Base-by-base conservation (phyloP, 2,797 vertebrate species). In the Diglossa cyanea region DNA sequence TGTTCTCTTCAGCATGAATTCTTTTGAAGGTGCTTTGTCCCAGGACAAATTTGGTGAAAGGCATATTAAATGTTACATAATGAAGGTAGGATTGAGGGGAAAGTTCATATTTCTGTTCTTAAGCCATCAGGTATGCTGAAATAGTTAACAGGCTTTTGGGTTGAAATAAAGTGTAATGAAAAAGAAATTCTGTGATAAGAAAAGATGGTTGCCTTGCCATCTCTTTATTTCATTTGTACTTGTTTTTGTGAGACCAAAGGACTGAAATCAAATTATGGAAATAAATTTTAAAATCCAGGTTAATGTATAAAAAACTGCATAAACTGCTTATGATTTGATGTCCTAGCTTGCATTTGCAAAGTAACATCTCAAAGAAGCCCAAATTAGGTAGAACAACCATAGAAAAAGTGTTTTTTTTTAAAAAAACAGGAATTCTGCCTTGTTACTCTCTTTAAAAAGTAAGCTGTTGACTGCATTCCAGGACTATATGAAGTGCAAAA, bases 1-100 rank as follows among this genome's bases (percentile, higher is more conserved):
- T 96, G 83, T 94, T 97, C 53, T 72, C 26, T 96, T 97, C 92
- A 70, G 85, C 89, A 86, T 91, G 61, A 96, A 82, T 93, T 93
- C 89, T 26, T 91, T 50, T 71, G 44, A 82, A 88, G 76, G 33
- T 96, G 66, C 70, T 79, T 37, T 78, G 63, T 92, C 65, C 37
- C 47, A 62, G 84, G 84, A 91, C 24, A 91, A 53, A 86, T 91
- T 66, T 86, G 39, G 48, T 67, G 62, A 93, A 95, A 93, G 60
- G 17, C 87, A 45, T 58, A 66, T 79, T 63, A 73, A 86, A 70
- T 76, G 16, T 72, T 88, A 44, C 45, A 40, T 33, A 76, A 72
- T 67, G 42, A 88, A 80, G 37, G 63, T 13, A 61, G 60, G 19
- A 40, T 68, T 79, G 47, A 76, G 37, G n/a, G 48, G 13, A 37